A percentile compares a stretch with the other conserved stretches of the same genome.
Evolutionary conservation across 2,888 invertebrate genomes (phyloP).

Genomic region (Podabrus alpinus): DNA sequence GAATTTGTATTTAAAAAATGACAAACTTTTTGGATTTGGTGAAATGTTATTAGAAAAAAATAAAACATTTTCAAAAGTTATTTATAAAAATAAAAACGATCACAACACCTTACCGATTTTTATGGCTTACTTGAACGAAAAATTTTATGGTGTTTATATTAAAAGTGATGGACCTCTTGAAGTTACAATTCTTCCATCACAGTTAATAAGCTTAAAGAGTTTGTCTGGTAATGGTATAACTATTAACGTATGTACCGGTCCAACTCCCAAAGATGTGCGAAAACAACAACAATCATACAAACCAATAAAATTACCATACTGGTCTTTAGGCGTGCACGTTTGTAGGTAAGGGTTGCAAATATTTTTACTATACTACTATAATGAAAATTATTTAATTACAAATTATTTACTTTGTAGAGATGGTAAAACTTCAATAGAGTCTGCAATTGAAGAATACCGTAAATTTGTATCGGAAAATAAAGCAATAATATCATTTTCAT

Average conservation of each 20-base stretch:
- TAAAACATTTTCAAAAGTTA: constrained; percentile 46
- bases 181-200: constrained; percentile 58
- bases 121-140: constrained; percentile 58
- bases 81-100: constrained; percentile 58
- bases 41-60: constrained; percentile 55
- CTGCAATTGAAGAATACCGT: constrained; percentile 40
- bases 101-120: constrained; percentile 59
- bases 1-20: constrained; percentile 59
- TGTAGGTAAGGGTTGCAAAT: constrained; percentile 49
- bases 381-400: background rate
- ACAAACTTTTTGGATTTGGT: constrained; percentile 62
- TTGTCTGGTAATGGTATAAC: constrained; percentile 55
- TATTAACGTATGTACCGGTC: constrained; percentile 59
- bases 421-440: constrained; percentile 36
- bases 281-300: constrained; percentile 38
- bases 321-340: constrained; percentile 56
- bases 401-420: constrained; percentile 38
- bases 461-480: constrained; percentile 26
- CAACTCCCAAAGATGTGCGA: constrained; percentile 58
- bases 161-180: constrained; percentile 62
- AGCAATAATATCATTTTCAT: constrained; percentile 45
- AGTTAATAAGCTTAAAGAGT: constrained; percentile 61
- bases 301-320: constrained; percentile 47
- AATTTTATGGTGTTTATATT: constrained; percentile 63
- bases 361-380: too few relatives aligned